Percentiles rank a stretch among this genome's conserved stretches.
Conservation (phyloP, 92 coral and sea anemone genomes). For the Palythoa caribaeorum region DNA sequence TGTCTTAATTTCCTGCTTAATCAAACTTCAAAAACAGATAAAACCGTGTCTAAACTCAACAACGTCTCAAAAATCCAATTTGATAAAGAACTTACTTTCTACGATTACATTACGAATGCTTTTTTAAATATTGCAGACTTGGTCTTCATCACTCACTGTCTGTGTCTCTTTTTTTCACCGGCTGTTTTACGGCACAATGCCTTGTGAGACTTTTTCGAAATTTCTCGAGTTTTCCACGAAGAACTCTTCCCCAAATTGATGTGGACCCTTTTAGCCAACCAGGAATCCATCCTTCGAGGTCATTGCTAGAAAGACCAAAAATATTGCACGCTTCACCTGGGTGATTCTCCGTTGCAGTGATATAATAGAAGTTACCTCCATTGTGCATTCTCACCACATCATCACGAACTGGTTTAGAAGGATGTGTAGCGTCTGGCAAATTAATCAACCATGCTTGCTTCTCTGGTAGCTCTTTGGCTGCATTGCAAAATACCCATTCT, state of each 20-base stretch:
- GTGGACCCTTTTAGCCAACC: neutral
- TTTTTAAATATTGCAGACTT: too few species aligned
- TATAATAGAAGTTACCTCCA: conserved; percentile 16
- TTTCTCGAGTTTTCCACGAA: neutral
- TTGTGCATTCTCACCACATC: neutral
- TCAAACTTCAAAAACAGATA: too few species aligned
- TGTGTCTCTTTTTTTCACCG: too few species aligned
- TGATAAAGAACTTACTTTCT: too few species aligned
- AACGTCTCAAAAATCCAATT: too few species aligned
- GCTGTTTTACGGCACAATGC: too few species aligned
- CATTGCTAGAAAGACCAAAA: conserved; percentile 11
- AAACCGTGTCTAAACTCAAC: too few species aligned
- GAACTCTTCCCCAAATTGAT: neutral
- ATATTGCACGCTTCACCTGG: neutral
- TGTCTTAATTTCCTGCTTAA: too few species aligned
- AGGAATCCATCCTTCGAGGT: neutral
- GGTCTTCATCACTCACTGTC: too few species aligned
- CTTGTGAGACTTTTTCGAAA: neutral
- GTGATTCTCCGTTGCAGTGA: neutral
- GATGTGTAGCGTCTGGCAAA: conserved; percentile 11
- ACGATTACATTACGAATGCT: too few species aligned
- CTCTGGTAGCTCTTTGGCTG: neutral
- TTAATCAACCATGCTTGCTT: conserved; percentile 1
- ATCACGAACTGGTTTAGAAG: conserved; percentile 26
- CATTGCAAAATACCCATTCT: neutral